Evolutionary conservation across 2,797 vertebrate genomes (phyloP).

Genomic region (Tenualosa ilisha): DNA sequence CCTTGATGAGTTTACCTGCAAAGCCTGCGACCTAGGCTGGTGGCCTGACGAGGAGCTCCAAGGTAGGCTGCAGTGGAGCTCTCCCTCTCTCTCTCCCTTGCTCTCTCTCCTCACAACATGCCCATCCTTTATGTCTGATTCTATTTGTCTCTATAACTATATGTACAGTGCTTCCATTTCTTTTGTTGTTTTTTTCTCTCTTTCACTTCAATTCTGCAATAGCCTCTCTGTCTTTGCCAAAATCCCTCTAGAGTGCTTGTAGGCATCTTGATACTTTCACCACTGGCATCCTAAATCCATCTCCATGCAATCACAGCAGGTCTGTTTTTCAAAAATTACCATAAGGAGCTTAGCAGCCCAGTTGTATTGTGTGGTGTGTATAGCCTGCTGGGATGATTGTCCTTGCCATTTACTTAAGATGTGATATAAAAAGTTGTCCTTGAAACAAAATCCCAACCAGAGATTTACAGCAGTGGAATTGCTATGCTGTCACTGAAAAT

Average conservation of each 20-base stretch:
- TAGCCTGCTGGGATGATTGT: neutral
- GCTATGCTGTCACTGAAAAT: conserved; percentile 1
- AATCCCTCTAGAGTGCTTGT: neutral
- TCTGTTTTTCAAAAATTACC: neutral
- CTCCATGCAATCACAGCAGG: neutral
- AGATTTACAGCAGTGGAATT: neutral
- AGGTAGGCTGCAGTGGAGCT: conserved; percentile 72
- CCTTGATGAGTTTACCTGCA: conserved; percentile 98
- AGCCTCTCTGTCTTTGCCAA: neutral
- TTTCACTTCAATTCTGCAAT: neutral
- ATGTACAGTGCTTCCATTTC: neutral
- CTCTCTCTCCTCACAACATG: conserved; percentile 28
- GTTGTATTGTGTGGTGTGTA: neutral
- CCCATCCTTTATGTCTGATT: neutral
- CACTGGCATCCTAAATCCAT: neutral
- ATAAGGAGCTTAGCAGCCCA: neutral
- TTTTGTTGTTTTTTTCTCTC: neutral
- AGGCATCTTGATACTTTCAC: neutral
- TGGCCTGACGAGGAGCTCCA: conserved; percentile 89
- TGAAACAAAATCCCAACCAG: neutral
- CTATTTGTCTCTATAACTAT: neutral
- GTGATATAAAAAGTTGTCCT: neutral
- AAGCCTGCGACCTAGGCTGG: conserved; percentile 95
- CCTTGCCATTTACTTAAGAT: neutral
- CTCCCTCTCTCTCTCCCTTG: conserved; percentile 13